A percentile compares a stretch with the other conserved stretches of the same genome.
Conservation (phyloP, 2,888 invertebrate genomes). For the Eupithecia vulgata region DNA sequence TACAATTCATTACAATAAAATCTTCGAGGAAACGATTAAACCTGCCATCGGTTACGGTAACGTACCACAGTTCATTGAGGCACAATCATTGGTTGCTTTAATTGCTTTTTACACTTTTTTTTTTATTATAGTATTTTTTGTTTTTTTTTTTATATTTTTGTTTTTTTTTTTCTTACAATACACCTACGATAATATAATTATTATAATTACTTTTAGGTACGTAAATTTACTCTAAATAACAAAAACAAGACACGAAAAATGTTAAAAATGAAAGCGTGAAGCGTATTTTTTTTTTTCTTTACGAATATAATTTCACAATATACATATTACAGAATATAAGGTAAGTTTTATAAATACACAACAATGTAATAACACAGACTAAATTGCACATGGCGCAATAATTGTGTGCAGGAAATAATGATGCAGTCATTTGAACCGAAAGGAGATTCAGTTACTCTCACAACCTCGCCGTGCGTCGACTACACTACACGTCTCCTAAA, state of each 20-base stretch:
- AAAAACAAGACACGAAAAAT: constrained; percentile 83
- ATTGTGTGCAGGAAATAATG: constrained; percentile 80
- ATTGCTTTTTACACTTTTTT: constrained; percentile 77
- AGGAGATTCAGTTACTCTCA: constrained; percentile 80
- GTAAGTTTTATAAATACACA: constrained; percentile 81
- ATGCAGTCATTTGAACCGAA: constrained; percentile 80
- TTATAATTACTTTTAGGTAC: constrained; percentile 84
- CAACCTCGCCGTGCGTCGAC: constrained; percentile 65
- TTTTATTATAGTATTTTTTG: constrained; percentile 58
- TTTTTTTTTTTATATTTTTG: constrained; percentile 60
- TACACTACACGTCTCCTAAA: constrained; percentile 53
- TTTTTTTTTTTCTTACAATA: constrained; percentile 60
- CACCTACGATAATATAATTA: constrained; percentile 80
- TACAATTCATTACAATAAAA: constrained; percentile 71
- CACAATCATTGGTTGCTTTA: constrained; percentile 84
- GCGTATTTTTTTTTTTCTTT: constrained; percentile 79
- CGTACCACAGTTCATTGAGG: constrained; percentile 84
- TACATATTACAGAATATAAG: constrained; percentile 81
- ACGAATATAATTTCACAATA: constrained; percentile 83
- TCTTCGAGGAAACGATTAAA: constrained; percentile 76
- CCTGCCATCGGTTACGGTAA: constrained; percentile 82
- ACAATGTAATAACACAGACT: constrained; percentile 84
- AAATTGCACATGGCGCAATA: constrained; percentile 81
- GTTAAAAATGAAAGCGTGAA: constrained; percentile 82
- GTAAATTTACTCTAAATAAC: constrained; percentile 84